These are phyloP conservation scores for Crotophaga sulcirostris DNA, from an alignment of 2,113 vertebrate genomes.

Conservation along the genomic window DNA sequence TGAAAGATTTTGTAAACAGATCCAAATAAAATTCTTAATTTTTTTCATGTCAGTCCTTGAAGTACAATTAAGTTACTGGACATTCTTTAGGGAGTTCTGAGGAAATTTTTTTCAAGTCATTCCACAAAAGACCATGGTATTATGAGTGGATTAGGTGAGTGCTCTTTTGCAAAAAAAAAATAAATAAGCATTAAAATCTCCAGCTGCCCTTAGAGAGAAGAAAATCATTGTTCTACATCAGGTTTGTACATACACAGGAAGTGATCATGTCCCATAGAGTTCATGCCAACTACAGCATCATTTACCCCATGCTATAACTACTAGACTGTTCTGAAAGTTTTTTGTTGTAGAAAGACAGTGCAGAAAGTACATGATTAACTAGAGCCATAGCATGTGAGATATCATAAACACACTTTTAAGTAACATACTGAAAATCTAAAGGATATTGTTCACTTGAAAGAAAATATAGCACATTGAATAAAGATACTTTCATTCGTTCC, in stretches of 20 bases:
- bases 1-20: background rate
- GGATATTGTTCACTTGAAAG: background rate
- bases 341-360: background rate
- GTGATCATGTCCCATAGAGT: background rate
- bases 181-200: background rate
- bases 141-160: background rate
- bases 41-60: background rate
- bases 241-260: background rate
- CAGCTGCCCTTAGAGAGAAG: background rate
- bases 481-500: background rate
- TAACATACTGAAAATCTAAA: background rate
- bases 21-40: background rate
- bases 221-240: background rate
- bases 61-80: background rate
- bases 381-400: background rate
- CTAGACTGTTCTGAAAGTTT: background rate
- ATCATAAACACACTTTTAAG: background rate
- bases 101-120: background rate
- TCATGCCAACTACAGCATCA: background rate
- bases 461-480: background rate
- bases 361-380: background rate
- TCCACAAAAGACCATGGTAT: background rate
- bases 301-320: background rate
- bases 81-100: background rate
- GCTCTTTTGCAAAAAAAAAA: constrained; percentile 12